A percentile compares a stretch with the other conserved stretches of the same genome.
Conservation (phyloP, 2,113 vertebrate genomes). For the Neolamprologus modestus region DNA sequence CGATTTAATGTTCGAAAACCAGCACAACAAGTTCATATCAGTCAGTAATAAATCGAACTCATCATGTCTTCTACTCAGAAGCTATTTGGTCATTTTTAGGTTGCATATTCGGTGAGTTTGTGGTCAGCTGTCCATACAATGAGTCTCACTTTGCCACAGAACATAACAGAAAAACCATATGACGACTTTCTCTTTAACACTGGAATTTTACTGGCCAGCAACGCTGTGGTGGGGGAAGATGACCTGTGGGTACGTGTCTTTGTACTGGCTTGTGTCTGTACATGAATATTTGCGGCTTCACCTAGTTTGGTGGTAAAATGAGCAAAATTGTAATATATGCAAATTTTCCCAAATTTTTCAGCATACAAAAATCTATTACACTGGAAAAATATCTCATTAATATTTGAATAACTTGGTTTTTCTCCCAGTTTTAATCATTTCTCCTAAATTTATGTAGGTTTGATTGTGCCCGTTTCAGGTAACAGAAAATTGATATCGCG, state of each 20-base stretch:
- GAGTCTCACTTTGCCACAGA: slow-evolving; percentile 11
- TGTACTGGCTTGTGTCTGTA: background rate
- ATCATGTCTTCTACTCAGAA: background rate
- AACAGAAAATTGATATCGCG: background rate
- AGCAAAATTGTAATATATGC: background rate
- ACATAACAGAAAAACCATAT: background rate
- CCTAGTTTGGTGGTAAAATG: background rate
- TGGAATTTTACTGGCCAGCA: slow-evolving; percentile 20
- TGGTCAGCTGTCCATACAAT: background rate
- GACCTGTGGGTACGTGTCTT: background rate
- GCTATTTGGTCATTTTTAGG: background rate
- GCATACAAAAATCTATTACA: background rate
- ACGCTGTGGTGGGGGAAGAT: background rate
- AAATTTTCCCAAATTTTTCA: rapidly evolving
- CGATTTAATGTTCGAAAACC: background rate
- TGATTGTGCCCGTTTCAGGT: background rate
- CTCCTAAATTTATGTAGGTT: background rate
- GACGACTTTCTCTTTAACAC: background rate
- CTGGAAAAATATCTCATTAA: background rate
- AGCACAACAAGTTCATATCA: background rate
- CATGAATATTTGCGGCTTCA: background rate
- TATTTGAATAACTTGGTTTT: background rate
- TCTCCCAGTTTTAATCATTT: background rate
- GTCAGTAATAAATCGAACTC: background rate
- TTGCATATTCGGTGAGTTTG: background rate